Evolutionary conservation across 2,888 invertebrate genomes (phyloP).

Genomic region (Apoda limacodes): DNA sequence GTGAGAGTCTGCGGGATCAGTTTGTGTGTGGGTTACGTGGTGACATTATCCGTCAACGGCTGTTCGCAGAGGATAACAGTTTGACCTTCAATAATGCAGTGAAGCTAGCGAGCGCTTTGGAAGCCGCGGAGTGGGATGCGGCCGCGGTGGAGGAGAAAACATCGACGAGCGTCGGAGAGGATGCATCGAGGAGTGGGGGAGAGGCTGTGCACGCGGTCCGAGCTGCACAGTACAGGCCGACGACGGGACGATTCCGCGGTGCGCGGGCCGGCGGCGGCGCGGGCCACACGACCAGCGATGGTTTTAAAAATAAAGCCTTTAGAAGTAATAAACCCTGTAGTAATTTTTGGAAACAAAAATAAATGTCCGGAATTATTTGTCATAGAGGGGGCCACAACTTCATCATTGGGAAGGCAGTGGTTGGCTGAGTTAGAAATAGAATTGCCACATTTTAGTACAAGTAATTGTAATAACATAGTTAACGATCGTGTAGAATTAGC

Average conservation of each 20-base stretch:
- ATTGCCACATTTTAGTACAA: conserved; percentile 11
- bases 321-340: conserved; percentile 13
- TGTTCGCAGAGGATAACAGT: conserved; percentile 15
- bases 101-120: conserved; percentile 9
- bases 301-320: conserved; percentile 16
- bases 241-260: too few species aligned
- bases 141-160: conserved; percentile 2
- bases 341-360: not conserved
- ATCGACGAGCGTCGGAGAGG: not conserved
- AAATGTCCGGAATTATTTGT: conserved; percentile 19
- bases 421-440: too few species aligned
- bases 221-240: too few species aligned
- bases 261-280: too few species aligned
- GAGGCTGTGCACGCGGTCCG: not conserved
- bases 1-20: too few species aligned
- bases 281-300: conserved; percentile 12
- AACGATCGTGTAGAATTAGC: conserved; percentile 6
- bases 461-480: not conserved
- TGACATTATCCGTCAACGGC: too few species aligned
- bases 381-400: conserved; percentile 14
- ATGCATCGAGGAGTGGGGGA: not conserved
- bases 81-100: conserved; percentile 7
- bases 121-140: conserved; percentile 13
- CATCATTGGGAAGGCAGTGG: conserved; percentile 18
- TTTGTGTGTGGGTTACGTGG: too few species aligned